Conservation (phyloP, 2,888 invertebrate genomes). For the Alcis repandata region DNA sequence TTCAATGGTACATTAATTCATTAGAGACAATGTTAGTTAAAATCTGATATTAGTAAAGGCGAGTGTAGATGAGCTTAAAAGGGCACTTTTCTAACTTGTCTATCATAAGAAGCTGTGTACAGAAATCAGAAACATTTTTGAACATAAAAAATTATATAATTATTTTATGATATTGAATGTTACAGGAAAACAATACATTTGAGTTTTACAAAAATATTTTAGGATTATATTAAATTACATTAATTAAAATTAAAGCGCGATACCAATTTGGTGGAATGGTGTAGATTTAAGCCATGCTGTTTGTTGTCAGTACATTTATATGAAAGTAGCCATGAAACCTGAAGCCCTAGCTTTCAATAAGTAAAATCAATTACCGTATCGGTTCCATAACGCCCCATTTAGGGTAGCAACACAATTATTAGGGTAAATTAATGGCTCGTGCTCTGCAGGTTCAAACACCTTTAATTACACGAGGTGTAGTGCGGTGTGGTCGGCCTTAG, state of each 20-base stretch:
- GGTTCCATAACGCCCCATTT: conserved; percentile 10
- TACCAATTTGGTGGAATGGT: too few relatives aligned
- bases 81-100: too few relatives aligned
- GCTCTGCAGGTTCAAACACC: conserved; percentile 22
- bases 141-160: too few relatives aligned
- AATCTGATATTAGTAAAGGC: background rate
- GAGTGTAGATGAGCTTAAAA: background rate
- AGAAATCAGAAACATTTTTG: too few relatives aligned
- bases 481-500: conserved; percentile 21
- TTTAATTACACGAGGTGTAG: conserved; percentile 8
- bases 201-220: too few relatives aligned
- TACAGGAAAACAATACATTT: too few relatives aligned
- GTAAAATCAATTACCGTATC: conserved; percentile 1
- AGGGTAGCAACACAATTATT: conserved; percentile 20
- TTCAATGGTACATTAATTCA: conserved; percentile 20
- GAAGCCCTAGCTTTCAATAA: background rate
- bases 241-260: too few relatives aligned
- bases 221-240: too few relatives aligned
- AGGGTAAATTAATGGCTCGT: conserved; percentile 12
- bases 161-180: too few relatives aligned
- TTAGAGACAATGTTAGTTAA: background rate
- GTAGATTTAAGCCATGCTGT: too few relatives aligned
- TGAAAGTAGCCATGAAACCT: background rate
- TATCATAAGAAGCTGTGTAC: too few relatives aligned
- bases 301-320: too few relatives aligned